Base-by-base conservation (phyloP, 2,113 vertebrate species). In the Piprites chloris region DNA sequence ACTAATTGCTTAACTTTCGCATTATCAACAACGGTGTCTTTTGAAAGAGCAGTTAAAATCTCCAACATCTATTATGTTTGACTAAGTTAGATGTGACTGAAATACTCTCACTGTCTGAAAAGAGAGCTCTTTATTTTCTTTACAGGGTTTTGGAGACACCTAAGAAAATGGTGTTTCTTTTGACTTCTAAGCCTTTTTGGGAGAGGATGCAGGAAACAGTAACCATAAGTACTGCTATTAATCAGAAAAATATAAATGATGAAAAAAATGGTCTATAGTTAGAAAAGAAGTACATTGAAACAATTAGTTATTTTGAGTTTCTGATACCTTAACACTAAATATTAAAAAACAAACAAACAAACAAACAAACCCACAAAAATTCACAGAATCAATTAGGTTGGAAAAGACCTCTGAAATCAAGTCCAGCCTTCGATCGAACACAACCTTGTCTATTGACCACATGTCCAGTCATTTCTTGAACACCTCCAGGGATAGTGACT, bases 11-110 rank as follows among this genome's bases (percentile, higher is more conserved):
- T 93, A 85, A 83, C 75, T 84, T 91, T 32, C 35, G 66, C 12
- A 37, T 85, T 69, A 87, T 30, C 56, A 90, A 68, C 85, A 96
- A 95, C 84, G 79, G 63, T 91, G 53, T 52, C 79, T 74, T 91
- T 83, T 63, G 71, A 93, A 91, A 91, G 58, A 0, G 3, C 33
- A 67, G 76, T 78, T 75, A 87, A 77, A 90, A 72, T 37, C 35
- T 63, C 12, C 0, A 2, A 94, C 77, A 86, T 53, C 80, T 91
- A 73, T 94, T 96, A 58, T 24, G 46, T 87, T 89, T 85, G 80
- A 89, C 84, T 50, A 62, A 84, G 84, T 33, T 66, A 66, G 68
- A 71, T 94, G 77, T 89, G 55, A 93, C 50, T 74, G 68, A 86
- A 96, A 86, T 62, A 52, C 4, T 92, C 33, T 23, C 35, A 44